Evolutionary conservation across 1,140 invertebrate species (phyloP), one percentile per base, ranked within the genome.

Genomic region (Tigriopus japonicus): DNA sequence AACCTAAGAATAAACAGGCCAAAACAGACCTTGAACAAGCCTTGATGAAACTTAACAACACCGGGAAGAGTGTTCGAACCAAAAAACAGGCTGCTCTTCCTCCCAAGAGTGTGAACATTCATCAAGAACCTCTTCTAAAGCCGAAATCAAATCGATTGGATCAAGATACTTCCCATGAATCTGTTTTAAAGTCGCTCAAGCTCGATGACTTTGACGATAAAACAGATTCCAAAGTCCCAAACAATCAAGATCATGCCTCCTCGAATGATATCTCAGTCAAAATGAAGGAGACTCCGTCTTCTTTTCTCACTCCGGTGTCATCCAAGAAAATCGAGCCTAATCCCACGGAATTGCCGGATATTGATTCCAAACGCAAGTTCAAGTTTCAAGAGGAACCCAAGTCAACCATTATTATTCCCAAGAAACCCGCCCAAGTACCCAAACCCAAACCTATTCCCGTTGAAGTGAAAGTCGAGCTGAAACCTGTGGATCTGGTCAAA

Each of bases 1-100:
- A 88, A 68, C 83, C 85, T 0, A 73, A 78, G 9, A 88, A 87
- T 67, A 76, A 73, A 61, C 75, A 77, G 62, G 77, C 79, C 3
- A 72, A 71, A 65, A 67, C 64, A 41, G 78, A 84, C 66, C 66
- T 86, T 35, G 71, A 72, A 9, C 73, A 74, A 62, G 71, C 85
- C 17, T 73, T 75, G 61, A 69, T 73, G 45, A 71, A 77, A 67
- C 71, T 82, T 71, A 67, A 70, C 70, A 58, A 13, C 35, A 12
- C 35, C 62, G 28, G 51, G 56, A 23, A 28, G 14, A 9, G 12
- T 24, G 45, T 24, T 17, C 23, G 14, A n/a, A 28, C 1, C 53
- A 51, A 40, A 42, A 62, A 42, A 42, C 51, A 52, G 19, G 15
- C 58, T 35, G 15, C 58, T 35, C 41, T n/a, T 23, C 15, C 58